A percentile compares a stretch with the other conserved stretches of the same genome.
Conservation (phyloP, 2,797 vertebrate species). For the Mus minutoides region DNA sequence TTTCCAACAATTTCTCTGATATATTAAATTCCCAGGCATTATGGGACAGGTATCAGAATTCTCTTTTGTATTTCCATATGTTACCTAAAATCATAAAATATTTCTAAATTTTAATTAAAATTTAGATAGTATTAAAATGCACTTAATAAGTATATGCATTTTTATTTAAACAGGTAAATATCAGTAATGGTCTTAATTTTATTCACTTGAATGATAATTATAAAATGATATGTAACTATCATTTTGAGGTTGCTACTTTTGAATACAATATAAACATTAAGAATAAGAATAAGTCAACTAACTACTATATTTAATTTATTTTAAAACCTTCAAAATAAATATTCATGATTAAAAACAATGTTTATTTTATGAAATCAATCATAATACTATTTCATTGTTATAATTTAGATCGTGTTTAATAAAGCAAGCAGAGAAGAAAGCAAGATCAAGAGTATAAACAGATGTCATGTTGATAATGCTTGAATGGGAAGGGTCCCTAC, state of each 20-base stretch:
- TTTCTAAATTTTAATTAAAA: conserved; percentile 38
- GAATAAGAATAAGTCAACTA: background rate
- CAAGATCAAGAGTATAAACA: too few relatives aligned
- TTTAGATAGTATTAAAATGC: conserved; percentile 6
- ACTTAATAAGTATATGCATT: background rate
- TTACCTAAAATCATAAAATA: conserved; percentile 2
- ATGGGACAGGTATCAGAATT: background rate
- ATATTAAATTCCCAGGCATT: background rate
- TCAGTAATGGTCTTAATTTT: background rate
- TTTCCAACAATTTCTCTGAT: conserved; percentile 16
- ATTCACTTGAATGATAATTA: background rate
- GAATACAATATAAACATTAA: background rate
- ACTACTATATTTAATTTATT: conserved; percentile 12
- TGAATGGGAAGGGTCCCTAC: background rate
- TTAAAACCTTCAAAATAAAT: conserved; percentile 49
- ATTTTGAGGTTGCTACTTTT: background rate
- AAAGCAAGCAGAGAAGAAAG: conserved; percentile 1
- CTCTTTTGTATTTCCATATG: background rate
- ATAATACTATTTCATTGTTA: background rate
- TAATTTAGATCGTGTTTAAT: background rate
- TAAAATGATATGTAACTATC: background rate
- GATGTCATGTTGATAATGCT: background rate
- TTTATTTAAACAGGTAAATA: conserved; percentile 31
- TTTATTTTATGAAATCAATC: conserved; percentile 43
- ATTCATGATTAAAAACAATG: conserved; percentile 1